Conservation (phyloP, 2,888 invertebrate genomes). For the Halictus quadricinctus region DNA sequence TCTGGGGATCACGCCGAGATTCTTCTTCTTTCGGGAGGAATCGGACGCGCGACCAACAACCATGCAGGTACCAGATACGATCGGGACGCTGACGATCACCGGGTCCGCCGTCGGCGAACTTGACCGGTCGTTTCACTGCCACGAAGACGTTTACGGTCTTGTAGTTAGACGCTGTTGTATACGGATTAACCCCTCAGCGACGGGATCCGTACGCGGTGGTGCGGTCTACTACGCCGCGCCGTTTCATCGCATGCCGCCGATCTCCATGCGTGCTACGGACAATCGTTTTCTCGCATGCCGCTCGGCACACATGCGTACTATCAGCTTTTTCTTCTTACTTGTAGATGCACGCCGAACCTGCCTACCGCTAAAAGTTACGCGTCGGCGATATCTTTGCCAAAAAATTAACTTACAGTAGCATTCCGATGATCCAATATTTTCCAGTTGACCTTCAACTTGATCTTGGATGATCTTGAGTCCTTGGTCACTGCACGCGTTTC, state of each 20-base stretch:
- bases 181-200: background rate
- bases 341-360: background rate
- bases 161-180: background rate
- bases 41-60: slow-evolving; percentile 57
- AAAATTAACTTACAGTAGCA: no score
- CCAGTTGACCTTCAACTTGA: no score
- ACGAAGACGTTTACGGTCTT: slow-evolving; percentile 47
- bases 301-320: background rate
- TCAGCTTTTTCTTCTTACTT: background rate
- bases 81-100: slow-evolving; percentile 60
- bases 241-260: slow-evolving; percentile 1
- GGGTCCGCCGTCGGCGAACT: slow-evolving; percentile 56
- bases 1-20: slow-evolving; percentile 52
- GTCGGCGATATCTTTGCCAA: no score
- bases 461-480: no score
- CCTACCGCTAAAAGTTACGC: background rate
- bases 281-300: slow-evolving; percentile 1
- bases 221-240: background rate
- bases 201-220: background rate
- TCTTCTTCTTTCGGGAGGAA: slow-evolving; percentile 54
- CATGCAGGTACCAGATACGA: slow-evolving; percentile 56
- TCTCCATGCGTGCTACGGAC: background rate
- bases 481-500: no score
- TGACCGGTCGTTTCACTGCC: slow-evolving; percentile 38
- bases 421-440: no score